These are phyloP conservation scores for Brachirus orientalis DNA, from an alignment of 2,113 vertebrate genomes.

Conservation along the genomic window DNA sequence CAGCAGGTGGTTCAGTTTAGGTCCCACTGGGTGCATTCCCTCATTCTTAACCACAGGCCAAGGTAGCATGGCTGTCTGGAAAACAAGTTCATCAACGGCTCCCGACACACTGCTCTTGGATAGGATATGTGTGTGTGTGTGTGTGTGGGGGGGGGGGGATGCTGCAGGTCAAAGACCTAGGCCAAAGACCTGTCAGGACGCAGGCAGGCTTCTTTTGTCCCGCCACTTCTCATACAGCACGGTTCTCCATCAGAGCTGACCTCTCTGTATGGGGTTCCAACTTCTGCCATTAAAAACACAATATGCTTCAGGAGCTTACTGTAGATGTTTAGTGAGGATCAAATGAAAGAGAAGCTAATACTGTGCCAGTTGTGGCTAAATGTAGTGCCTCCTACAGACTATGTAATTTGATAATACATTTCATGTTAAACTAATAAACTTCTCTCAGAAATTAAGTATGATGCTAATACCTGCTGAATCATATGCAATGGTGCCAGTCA, in stretches of 20 bases:
- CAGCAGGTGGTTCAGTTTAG: conserved; percentile 80
- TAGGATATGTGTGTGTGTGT: too few species aligned
- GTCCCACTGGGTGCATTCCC: conserved; percentile 74
- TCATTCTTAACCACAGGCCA: conserved; percentile 56
- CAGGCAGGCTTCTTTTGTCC: conserved; percentile 16
- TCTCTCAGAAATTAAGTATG: too few species aligned
- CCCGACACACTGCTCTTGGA: conserved; percentile 48
- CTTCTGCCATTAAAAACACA: conserved; percentile 40
- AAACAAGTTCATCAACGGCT: conserved; percentile 78
- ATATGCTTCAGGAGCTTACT: conserved; percentile 17
- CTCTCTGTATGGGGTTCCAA: conserved; percentile 22
- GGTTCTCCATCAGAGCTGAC: conserved; percentile 26
- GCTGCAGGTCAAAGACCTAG: too few species aligned
- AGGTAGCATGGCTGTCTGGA: conserved; percentile 73
- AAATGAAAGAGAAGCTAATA: conserved; percentile 21
- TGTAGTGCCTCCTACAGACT: too few species aligned
- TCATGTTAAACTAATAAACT: too few species aligned
- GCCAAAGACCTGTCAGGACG: conserved; percentile 29
- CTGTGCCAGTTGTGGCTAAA: not conserved
- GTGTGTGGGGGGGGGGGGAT: too few species aligned
- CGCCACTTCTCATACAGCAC: conserved; percentile 10
- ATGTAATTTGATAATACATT: too few species aligned
- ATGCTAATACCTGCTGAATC: too few species aligned
- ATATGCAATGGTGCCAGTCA: too few species aligned
- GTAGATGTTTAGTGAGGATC: conserved; percentile 18